Evolutionary conservation across 2,888 invertebrate species (phyloP).

Genomic region (Tetragonisca angustula): DNA sequence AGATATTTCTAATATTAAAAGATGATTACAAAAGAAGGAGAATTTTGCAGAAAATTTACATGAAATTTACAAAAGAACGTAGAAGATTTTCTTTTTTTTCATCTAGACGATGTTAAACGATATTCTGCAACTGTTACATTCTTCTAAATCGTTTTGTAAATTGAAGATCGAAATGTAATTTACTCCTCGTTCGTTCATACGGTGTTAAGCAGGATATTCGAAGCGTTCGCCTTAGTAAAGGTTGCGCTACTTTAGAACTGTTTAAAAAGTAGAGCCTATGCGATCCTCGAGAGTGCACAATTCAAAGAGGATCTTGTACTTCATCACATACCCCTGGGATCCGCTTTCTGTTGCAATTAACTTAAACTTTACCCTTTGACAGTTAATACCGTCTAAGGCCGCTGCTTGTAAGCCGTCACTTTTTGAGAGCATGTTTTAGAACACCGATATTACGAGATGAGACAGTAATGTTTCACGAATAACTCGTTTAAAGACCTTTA

Average conservation of each 20-base stretch:
- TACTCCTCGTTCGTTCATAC: no score
- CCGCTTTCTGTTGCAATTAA: conserved; percentile 27
- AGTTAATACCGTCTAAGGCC: conserved; percentile 6
- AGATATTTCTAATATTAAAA: not conserved
- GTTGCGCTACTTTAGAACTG: not conserved
- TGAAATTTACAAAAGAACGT: not conserved
- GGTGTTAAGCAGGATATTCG: not conserved
- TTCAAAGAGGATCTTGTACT: conserved; percentile 20
- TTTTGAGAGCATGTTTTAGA: conserved; percentile 5
- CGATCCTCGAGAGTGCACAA: conserved; percentile 3
- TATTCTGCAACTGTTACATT: not conserved
- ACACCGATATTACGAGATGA: not conserved
- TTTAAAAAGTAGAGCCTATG: conserved; percentile 11
- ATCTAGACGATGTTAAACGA: no score
- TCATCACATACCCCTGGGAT: conserved; percentile 20
- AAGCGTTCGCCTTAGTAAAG: not conserved
- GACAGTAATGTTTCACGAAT: not conserved
- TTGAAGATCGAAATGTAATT: not conserved
- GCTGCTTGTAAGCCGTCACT: not conserved
- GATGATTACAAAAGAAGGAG: not conserved
- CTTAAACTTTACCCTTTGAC: conserved; percentile 22
- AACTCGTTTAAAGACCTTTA: not conserved
- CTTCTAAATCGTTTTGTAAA: not conserved
- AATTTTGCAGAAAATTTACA: not conserved
- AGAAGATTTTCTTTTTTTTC: no score